These are phyloP conservation scores for Phymanthus crucifer DNA, from an alignment of 92 coral and sea anemone genomes.

Conservation along the genomic window DNA sequence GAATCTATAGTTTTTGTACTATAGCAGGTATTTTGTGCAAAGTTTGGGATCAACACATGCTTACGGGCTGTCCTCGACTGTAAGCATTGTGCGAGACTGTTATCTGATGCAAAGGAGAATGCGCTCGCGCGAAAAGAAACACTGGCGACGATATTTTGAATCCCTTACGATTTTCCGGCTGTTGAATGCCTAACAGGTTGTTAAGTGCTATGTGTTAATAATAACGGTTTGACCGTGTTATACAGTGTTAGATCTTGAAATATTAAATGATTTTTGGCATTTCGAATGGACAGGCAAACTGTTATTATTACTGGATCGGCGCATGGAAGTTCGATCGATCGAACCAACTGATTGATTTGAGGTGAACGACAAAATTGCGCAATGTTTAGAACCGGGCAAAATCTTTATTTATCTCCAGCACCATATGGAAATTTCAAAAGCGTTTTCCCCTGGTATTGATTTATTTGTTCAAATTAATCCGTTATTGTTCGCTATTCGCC, in stretches of 20 bases:
- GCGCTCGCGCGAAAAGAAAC: constrained; percentile 7
- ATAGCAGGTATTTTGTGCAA: background rate
- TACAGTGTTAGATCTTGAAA: constrained; percentile 27
- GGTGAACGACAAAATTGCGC: constrained; percentile 5
- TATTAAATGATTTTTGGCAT: constrained; percentile 29
- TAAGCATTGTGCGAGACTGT: background rate
- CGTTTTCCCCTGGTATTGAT: background rate
- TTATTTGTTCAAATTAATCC: background rate
- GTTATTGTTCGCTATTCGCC: background rate
- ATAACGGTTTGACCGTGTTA: constrained; percentile 49
- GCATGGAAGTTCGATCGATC: constrained; percentile 5
- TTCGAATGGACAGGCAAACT: constrained; percentile 21
- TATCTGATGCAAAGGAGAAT: background rate
- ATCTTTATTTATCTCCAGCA: background rate
- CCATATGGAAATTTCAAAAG: background rate
- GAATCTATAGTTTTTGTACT: background rate
- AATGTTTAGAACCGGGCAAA: constrained; percentile 4
- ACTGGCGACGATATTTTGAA: background rate
- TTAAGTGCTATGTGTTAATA: constrained; percentile 31
- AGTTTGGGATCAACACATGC: background rate
- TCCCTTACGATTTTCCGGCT: constrained; percentile 36
- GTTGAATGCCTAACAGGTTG: constrained; percentile 41
- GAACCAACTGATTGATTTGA: background rate
- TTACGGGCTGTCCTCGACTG: background rate
- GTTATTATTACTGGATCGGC: constrained; percentile 15